A percentile compares a stretch with the other conserved stretches of the same genome.
Evolutionary conservation across 2,113 vertebrate species (phyloP).

Genomic region (Eudyptes chrysolophus): DNA sequence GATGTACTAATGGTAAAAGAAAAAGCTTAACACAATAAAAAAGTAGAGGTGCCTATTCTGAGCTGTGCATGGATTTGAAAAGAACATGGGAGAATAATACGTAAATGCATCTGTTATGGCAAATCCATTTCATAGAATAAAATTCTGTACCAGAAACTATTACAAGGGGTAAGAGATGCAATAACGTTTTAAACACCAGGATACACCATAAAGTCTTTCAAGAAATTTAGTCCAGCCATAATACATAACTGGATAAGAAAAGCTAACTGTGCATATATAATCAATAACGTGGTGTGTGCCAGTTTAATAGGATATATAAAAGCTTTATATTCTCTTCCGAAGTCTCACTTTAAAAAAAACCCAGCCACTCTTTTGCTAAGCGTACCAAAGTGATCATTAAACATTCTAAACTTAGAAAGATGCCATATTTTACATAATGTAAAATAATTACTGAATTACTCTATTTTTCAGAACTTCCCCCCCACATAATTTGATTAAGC

Average conservation of each 20-base stretch:
- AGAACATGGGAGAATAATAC: not conserved
- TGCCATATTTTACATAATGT: not conserved
- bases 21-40: not conserved
- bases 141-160: not conserved
- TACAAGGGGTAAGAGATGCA: not conserved
- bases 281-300: slow-evolving; percentile 24
- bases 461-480: not conserved
- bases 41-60: not conserved
- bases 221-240: slow-evolving; percentile 36
- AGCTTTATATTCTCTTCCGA: slow-evolving; percentile 29
- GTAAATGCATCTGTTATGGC: not conserved
- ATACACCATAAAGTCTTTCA: slow-evolving; percentile 1
- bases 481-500: not conserved
- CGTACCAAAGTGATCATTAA: not conserved
- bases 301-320: slow-evolving; percentile 42
- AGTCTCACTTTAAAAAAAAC: not conserved
- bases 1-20: not conserved
- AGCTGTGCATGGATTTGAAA: not conserved
- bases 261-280: slow-evolving; percentile 35
- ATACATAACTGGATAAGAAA: slow-evolving; percentile 29
- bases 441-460: not conserved
- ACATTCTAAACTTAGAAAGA: not conserved
- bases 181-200: slow-evolving; percentile 1
- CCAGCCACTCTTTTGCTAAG: not conserved
- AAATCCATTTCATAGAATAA: not conserved